Evolutionary conservation across 2,113 vertebrate genomes (phyloP).

Genomic region (Macquaria ambigua): DNA sequence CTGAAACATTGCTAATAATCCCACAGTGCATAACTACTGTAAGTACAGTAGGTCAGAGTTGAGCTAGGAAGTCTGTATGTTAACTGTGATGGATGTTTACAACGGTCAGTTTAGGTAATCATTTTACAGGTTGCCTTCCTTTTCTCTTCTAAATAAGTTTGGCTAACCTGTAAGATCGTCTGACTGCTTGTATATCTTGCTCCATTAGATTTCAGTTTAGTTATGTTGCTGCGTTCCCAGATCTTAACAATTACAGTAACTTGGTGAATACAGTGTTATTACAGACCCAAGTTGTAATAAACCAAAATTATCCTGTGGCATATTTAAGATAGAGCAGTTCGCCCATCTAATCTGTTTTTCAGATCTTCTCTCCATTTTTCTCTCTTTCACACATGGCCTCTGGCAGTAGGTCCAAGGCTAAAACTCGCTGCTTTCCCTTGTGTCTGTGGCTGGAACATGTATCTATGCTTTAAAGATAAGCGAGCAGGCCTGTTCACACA

Average conservation of each 20-base stretch:
- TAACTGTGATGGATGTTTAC: neutral
- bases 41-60: neutral
- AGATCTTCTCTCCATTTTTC: constrained; percentile 18
- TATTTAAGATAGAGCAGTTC: neutral
- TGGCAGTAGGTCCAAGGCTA: constrained; percentile 36
- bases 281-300: neutral
- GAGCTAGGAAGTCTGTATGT: neutral
- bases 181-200: neutral
- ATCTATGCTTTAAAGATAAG: constrained; percentile 69
- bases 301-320: neutral
- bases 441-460: constrained; percentile 50
- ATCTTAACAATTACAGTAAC: neutral
- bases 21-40: neutral
- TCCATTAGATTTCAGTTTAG: neutral
- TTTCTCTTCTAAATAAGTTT: neutral
- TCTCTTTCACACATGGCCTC: constrained; percentile 44
- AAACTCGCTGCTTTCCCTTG: constrained; percentile 33
- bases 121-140: neutral
- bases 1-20: neutral
- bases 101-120: too few relatives aligned
- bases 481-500: constrained; percentile 48
- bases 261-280: neutral
- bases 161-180: neutral
- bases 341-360: constrained; percentile 24
- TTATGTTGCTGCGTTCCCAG: neutral